Evolutionary conservation across 2,888 invertebrate species (phyloP).

Genomic region (Invenusta paracnida): DNA sequence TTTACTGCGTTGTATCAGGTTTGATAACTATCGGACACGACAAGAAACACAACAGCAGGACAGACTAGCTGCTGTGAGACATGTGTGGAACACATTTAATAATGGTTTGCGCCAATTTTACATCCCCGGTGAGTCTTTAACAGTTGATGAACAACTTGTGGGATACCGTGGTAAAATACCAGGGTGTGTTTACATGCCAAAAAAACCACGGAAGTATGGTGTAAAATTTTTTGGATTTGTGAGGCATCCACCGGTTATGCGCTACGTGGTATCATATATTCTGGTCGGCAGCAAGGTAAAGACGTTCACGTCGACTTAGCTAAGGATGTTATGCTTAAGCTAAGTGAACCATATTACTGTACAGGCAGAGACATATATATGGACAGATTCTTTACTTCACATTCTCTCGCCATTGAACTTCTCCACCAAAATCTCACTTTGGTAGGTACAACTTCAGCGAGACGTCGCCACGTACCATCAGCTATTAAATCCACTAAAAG

Average conservation of each 20-base stretch:
- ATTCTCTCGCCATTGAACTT: background rate
- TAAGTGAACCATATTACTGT: slow-evolving; percentile 10
- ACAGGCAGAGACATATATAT: slow-evolving; percentile 16
- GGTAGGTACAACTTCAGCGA: background rate
- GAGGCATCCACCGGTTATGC: background rate
- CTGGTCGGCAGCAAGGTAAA: slow-evolving; percentile 4
- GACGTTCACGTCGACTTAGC: background rate
- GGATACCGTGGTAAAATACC: slow-evolving; percentile 22
- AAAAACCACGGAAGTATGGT: too few species aligned
- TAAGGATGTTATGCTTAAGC: too few species aligned
- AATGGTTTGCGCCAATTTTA: too few species aligned
- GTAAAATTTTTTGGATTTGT: background rate
- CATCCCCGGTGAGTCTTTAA: background rate
- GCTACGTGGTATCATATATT: background rate
- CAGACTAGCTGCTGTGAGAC: background rate
- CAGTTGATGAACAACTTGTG: slow-evolving; percentile 4
- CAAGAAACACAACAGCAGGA: background rate
- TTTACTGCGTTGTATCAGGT: background rate
- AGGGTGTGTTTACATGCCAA: background rate
- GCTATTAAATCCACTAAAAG: background rate
- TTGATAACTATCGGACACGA: background rate
- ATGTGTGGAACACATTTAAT: background rate
- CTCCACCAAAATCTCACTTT: slow-evolving; percentile 3
- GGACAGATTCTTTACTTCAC: slow-evolving; percentile 28
- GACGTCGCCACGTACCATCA: background rate